Percentiles rank a stretch among this genome's conserved stretches.
These are phyloP conservation scores for Pomatorhinus ruficollis DNA, from an alignment of 2,113 vertebrate species.

Conservation along the genomic window DNA sequence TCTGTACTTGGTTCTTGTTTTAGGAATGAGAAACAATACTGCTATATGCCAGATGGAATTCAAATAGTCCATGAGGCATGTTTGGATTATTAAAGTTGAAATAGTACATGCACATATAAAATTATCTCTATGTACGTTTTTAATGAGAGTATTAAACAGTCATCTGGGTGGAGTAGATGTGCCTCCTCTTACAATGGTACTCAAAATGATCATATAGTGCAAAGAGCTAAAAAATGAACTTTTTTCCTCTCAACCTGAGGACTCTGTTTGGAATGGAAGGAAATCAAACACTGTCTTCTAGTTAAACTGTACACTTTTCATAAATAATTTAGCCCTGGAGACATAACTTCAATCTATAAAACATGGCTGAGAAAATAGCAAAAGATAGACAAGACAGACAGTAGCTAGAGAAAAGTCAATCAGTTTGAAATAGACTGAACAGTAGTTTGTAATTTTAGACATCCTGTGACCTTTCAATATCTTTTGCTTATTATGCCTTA, in stretches of 20 bases:
- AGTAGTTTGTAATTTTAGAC: background rate
- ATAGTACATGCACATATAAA: background rate
- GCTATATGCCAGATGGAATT: background rate
- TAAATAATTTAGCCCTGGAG: background rate
- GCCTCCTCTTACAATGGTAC: background rate
- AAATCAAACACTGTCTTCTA: background rate
- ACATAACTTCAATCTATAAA: background rate
- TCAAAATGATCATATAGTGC: background rate
- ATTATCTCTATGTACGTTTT: background rate
- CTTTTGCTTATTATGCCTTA: background rate
- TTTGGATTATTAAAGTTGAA: background rate
- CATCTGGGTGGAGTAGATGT: background rate
- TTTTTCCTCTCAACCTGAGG: background rate
- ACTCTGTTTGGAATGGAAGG: background rate
- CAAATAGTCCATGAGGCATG: background rate
- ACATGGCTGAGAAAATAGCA: background rate
- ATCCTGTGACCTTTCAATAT: constrained; percentile 18
- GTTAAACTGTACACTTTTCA: background rate
- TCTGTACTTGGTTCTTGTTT: background rate
- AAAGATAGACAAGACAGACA: background rate
- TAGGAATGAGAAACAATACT: background rate
- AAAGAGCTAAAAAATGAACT: background rate
- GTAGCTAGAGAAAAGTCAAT: background rate
- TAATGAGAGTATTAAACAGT: background rate
- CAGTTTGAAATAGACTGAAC: background rate